Evolutionary conservation across 2,113 vertebrate species (phyloP).

Genomic region (Tringa solitaria): DNA sequence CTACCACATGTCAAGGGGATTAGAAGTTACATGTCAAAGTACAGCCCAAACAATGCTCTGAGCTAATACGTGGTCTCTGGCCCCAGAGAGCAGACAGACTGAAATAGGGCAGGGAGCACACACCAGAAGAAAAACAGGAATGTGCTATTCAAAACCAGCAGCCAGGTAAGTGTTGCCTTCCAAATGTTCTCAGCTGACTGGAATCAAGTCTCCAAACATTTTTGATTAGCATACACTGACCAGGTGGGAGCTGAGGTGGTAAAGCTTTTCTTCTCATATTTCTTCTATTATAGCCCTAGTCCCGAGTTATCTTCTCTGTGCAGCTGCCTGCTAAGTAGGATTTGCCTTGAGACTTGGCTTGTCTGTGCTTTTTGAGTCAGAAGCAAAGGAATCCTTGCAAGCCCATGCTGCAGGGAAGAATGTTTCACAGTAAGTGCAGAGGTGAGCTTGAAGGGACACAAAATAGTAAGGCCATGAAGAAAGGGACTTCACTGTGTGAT

Average conservation of each 20-base stretch:
- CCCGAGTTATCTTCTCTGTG: not conserved
- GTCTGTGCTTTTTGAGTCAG: not conserved
- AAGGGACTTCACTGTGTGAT: not conserved
- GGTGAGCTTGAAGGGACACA: not conserved
- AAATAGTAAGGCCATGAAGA: not conserved
- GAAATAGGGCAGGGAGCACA: not conserved
- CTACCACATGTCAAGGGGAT: not conserved
- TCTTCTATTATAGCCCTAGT: not conserved
- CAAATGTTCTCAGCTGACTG: not conserved
- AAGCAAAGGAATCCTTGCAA: not conserved
- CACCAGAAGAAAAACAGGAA: not conserved
- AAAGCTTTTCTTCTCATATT: not conserved
- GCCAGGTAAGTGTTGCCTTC: rapidly evolving
- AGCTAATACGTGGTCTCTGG: not conserved
- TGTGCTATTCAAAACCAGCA: not conserved
- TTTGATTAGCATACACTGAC: not conserved
- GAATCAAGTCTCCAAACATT: not conserved
- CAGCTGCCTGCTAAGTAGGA: not conserved
- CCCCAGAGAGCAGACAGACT: not conserved
- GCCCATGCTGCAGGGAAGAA: not conserved
- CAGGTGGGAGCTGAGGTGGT: not conserved
- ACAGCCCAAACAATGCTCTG: not conserved
- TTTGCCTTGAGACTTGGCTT: not conserved
- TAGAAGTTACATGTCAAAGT: not conserved
- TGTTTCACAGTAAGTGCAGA: not conserved